Conservation (phyloP, 2,797 vertebrate species). For the Glossophaga mutica region DNA sequence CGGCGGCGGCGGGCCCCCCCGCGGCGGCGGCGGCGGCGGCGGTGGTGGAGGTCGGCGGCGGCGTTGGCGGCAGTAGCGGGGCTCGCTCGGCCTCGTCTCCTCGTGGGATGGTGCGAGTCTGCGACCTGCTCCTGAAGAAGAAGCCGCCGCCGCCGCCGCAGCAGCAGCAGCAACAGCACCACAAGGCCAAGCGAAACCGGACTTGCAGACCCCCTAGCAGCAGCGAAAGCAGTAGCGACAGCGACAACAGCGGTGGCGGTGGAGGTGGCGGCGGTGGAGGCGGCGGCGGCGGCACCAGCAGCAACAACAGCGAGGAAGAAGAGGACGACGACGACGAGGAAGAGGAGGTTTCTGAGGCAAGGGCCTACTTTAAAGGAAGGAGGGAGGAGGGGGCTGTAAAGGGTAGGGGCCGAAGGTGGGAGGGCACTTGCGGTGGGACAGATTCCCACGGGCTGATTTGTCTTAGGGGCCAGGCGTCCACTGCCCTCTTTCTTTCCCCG, state of each 20-base stretch:
- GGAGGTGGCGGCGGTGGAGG: slow-evolving; percentile 71
- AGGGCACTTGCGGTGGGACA: slow-evolving; percentile 12
- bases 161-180: slow-evolving; percentile 1
- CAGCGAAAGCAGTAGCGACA: slow-evolving; percentile 77
- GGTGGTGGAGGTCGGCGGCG: slow-evolving; percentile 61
- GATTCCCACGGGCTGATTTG: background rate
- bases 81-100: slow-evolving; percentile 65
- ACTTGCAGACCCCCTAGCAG: slow-evolving; percentile 76
- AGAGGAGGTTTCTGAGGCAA: slow-evolving; percentile 85
- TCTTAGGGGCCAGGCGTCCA: background rate
- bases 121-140: slow-evolving; percentile 82
- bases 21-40: slow-evolving; percentile 47
- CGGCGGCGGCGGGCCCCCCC: slow-evolving; percentile 15
- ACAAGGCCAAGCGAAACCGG: slow-evolving; percentile 81
- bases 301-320: slow-evolving; percentile 78
- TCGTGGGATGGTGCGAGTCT: slow-evolving; percentile 81
- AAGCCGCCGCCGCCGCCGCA: slow-evolving; percentile 76
- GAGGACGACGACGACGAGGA: slow-evolving; percentile 81
- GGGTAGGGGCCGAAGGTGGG: slow-evolving; percentile 19
- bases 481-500: slow-evolving; percentile 31
- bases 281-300: slow-evolving; percentile 74
- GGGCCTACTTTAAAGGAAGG: slow-evolving; percentile 50
- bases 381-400: slow-evolving; percentile 21
- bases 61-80: slow-evolving; percentile 36
- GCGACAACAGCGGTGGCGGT: slow-evolving; percentile 72